phyloP scores from a whole-genome alignment of 2,113 vertebrate genomes.

The Microcebus griseorufus region DNA sequence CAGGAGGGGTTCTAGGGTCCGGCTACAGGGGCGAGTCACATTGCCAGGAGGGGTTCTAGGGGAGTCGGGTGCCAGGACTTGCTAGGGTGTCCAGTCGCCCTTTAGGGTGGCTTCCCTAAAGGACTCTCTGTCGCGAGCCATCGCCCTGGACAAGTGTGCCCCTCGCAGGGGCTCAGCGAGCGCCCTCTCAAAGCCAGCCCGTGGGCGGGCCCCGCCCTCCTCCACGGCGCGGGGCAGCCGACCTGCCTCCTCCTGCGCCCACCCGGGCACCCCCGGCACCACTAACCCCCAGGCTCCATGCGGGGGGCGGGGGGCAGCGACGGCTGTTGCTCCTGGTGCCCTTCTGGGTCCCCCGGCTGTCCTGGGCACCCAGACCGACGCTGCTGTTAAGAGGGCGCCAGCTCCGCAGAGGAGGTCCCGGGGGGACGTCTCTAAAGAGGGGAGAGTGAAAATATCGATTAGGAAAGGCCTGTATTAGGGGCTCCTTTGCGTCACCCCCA shows the following conservation, averaged over 20 bases:
- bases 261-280: background rate
- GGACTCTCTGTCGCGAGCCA: background rate
- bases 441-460: background rate
- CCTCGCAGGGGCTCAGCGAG: background rate
- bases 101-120: background rate
- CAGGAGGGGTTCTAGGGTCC: background rate
- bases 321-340: background rate
- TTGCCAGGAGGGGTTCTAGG: background rate
- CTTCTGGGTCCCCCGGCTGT: background rate
- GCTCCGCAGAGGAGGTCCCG: background rate
- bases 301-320: background rate
- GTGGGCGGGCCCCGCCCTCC: background rate
- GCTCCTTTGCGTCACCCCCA: background rate
- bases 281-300: background rate
- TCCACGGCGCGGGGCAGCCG: fast-evolving
- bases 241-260: background rate
- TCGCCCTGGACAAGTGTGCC: background rate
- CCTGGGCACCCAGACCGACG: fast-evolving
- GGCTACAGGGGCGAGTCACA: constrained; percentile 38
- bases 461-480: background rate
- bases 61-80: background rate
- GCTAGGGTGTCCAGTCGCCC: background rate
- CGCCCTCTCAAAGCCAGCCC: background rate
- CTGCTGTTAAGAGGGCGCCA: background rate
- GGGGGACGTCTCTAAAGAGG: background rate